Evolutionary conservation across 2,113 vertebrate species (phyloP), one percentile per base, ranked within the genome.

Genomic region (Cinclus cinclus): DNA sequence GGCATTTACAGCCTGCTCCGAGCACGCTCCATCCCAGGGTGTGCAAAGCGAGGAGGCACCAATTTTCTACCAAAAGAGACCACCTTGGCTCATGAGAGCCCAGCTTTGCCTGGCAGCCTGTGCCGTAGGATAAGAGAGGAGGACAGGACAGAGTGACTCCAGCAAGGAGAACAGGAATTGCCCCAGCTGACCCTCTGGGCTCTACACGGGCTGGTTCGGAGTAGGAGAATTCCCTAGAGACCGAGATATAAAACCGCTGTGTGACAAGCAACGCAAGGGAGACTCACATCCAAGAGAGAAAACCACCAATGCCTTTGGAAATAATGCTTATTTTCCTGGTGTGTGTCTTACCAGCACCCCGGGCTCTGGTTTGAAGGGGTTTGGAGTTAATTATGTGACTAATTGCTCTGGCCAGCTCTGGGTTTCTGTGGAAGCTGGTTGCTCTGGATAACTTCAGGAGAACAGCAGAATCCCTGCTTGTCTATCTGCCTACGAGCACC

Each of bases 191-290:
- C 13, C 31, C 13, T 16, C 50, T 4, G 50, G 47, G 50, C 46
- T 19, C 55, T 21, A 27, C n/a, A 21, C 15, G 2, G 12, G 27
- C 25, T 0, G 0, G 19, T n/a, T 13, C 21, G 27, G 53, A 68
- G 21, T 1, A 33, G 25, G 11, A 58, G 50, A 89, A 74, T 37
- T 58, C n/a, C 37, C n/a, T 7, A 3, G 15, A 83, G 27, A 27
- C 19, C 21, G 18, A 35, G 19, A 56, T 15, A 21, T 0, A 27
- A 31, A 91, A 89, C 17, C 33, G n/a, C 12, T 0, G 0, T 0
- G 2, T 14, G 52, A 67, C 44, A 85, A 46, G 10, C 22, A 70
- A 28, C 15, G 41, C 4, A 49, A 41, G 11, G 11, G 47, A 58
- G 60, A 55, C 23, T n/a, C 25, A 21, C 12, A 71, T 41, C 13